These are phyloP conservation scores for Rhinoraja longicauda DNA, from an alignment of 2,797 vertebrate species.

Conservation along the genomic window DNA sequence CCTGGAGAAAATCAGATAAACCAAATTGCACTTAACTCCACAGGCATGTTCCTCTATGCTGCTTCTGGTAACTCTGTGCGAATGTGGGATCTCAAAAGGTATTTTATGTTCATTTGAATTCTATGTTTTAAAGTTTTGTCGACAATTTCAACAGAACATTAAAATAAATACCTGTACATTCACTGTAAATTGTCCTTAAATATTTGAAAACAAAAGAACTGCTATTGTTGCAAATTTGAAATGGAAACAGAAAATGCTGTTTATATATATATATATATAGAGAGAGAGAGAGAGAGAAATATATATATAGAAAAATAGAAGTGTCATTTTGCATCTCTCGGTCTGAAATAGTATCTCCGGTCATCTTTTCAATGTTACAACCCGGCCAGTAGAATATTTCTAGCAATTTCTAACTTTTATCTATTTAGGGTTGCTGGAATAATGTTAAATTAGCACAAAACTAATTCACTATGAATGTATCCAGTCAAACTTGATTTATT, in stretches of 20 bases:
- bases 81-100: constrained; percentile 98
- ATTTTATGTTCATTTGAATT: constrained; percentile 38
- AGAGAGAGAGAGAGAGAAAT: too few species aligned
- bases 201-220: too few species aligned
- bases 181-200: background rate
- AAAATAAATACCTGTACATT: background rate
- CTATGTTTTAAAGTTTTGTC: background rate
- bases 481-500: background rate
- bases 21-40: constrained; percentile 83
- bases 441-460: background rate
- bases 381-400: too few species aligned
- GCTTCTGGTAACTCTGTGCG: constrained; percentile 87
- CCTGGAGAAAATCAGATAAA: constrained; percentile 94
- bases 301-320: too few species aligned
- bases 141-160: background rate
- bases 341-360: too few species aligned
- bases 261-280: too few species aligned
- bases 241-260: too few species aligned
- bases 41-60: constrained; percentile 84
- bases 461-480: background rate
- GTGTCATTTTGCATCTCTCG: too few species aligned
- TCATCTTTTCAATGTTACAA: too few species aligned
- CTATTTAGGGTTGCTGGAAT: background rate
- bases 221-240: too few species aligned
- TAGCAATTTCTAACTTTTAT: too few species aligned